Evolutionary conservation across 2,888 invertebrate genomes (phyloP), one percentile per base, ranked within the genome.

Genomic region (Ecliptopera silaceata): DNA sequence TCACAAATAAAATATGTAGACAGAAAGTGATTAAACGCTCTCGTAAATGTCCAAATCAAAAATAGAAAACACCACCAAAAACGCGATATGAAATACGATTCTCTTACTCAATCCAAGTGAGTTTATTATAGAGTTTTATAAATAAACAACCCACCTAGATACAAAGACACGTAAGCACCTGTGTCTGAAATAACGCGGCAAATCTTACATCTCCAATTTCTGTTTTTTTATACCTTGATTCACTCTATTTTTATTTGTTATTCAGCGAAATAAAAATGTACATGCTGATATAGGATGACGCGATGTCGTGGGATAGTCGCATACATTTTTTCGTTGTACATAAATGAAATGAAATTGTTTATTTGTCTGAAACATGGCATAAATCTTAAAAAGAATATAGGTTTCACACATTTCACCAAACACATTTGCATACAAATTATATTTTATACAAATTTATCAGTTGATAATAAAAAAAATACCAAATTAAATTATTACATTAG

Each of bases 71-170:
- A 29, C 31, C 48, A 43, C 38, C 41, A 13, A 63, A 62, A 52
- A 56, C 47, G 45, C 2, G 59, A 38, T 4, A 58, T 80, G 85
- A 81, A 84, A 85, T 71, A 72, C 64, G 84, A 84, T 80, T 78
- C 85, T 72, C 69, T 75, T 69, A 68, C 65, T 71, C 77, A 77
- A 75, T 63, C 69, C 66, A 72, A 71, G 75, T 71, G 74, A 61
- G 77, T 79, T 79, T 79, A 81, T 84, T 84, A 83, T 82, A 84
- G 79, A 71, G 63, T 65, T 74, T 74, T 85, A 84, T 81, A 84
- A 84, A 84, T 84, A 85, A 75, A 38, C 80, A 55, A 64, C 80
- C 74, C 80, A 82, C 84, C 76, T 82, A 79, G 79, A 72, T 72
- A 78, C 82, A 67, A 66, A n/a, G n/a, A n/a, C n/a, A 69, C 68